Percentiles rank a stretch among this genome's conserved stretches.
Conservation (phyloP, 1,140 invertebrate species). For the Bombus difficillimus region DNA sequence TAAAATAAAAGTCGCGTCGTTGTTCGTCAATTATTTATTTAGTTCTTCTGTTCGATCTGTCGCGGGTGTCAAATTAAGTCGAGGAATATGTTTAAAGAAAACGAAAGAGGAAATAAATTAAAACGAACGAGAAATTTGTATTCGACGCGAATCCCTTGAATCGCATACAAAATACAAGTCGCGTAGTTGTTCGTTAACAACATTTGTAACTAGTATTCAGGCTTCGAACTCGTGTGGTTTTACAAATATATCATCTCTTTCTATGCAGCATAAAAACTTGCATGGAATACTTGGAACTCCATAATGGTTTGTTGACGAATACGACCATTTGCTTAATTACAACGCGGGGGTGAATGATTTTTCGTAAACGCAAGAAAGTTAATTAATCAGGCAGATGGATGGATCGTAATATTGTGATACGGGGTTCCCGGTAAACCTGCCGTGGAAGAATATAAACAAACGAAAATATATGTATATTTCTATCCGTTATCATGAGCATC, state of each 20-base stretch:
- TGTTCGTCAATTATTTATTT: no score
- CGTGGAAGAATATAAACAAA: not conserved
- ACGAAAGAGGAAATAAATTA: no score
- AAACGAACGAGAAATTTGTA: not conserved
- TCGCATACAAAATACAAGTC: not conserved
- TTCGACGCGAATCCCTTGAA: not conserved
- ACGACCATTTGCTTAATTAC: not conserved
- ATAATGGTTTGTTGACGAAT: not conserved
- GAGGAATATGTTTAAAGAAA: no score
- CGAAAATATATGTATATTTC: not conserved
- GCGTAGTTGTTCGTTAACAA: not conserved
- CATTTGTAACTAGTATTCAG: not conserved
- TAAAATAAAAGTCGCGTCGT: no score
- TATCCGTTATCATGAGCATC: not conserved
- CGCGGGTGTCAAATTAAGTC: no score
- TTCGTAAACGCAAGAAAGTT: not conserved
- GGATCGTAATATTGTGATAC: not conserved
- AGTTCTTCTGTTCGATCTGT: no score
- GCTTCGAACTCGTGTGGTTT: not conserved
- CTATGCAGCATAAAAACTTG: not conserved
- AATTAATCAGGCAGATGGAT: not conserved
- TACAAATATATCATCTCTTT: not conserved
- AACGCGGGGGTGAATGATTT: not conserved
- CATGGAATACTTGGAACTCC: not conserved
- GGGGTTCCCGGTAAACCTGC: not conserved